Percentiles rank a stretch among this genome's conserved stretches.
phyloP scores from a whole-genome alignment of 2,113 vertebrate species.

The Hucho hucho region DNA sequence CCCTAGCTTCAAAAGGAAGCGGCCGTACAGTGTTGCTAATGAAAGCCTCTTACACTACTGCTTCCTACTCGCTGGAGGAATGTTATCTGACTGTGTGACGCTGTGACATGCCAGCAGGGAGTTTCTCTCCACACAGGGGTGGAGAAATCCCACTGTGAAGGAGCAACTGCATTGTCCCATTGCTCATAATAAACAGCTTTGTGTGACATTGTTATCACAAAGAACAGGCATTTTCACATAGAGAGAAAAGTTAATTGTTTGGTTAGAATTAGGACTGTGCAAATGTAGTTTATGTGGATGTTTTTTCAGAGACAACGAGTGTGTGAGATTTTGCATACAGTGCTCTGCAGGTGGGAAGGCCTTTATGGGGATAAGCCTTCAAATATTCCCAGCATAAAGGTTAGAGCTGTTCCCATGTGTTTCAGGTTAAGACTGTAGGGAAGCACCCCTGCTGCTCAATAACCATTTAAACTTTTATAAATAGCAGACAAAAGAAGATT shows the following conservation, averaged over 20 bases:
- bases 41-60: slow-evolving; percentile 34
- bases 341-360: slow-evolving; percentile 3
- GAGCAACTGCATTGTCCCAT: slow-evolving; percentile 15
- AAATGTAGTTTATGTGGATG: neutral
- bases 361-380: neutral
- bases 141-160: slow-evolving; percentile 8
- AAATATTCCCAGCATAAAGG: neutral
- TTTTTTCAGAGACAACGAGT: neutral
- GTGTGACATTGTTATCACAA: slow-evolving; percentile 1
- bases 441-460: neutral
- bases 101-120: slow-evolving; percentile 9
- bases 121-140: slow-evolving; percentile 4
- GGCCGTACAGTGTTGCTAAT: slow-evolving; percentile 45
- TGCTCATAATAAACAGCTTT: slow-evolving; percentile 7
- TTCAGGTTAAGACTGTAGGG: neutral
- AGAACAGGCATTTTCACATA: slow-evolving; percentile 9
- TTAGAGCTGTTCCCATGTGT: neutral
- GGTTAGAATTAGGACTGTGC: neutral
- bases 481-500: neutral
- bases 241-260: neutral
- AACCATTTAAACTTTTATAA: neutral
- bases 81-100: neutral
- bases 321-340: slow-evolving; percentile 1
- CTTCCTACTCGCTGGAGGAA: slow-evolving; percentile 26
- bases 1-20: slow-evolving; percentile 40